Base-by-base conservation (phyloP, 2,797 vertebrate genomes). In the Sebastes cheni region DNA sequence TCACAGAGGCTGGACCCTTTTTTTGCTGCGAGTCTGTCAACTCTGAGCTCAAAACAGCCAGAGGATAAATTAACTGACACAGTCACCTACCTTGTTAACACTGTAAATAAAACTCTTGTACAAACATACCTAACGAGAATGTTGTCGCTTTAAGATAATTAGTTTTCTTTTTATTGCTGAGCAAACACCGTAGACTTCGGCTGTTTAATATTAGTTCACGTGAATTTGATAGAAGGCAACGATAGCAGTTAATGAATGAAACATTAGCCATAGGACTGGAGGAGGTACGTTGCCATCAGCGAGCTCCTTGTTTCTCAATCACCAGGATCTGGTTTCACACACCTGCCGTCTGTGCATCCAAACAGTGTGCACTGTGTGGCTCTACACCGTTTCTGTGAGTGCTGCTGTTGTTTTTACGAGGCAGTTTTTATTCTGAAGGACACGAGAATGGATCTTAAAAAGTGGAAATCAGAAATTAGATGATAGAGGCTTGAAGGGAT, bases 21-120 rank as follows among this genome's bases (percentile, higher is more conserved):
- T 89, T 87, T 83, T 83, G 87, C 76, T 82, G 77, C 1, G 36
- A 85, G 85, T 87, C 80, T 85, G 83, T 88, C 86, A 88, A 29
- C 89, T 90, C 89, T 90, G 81, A 90, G 87, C 86, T 81, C 86
- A 68, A 84, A 86, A 77, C 65, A 77, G 79, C 79, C 86, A 86
- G 82, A 91, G 82, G 77, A 83, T 76, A 79, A 91, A 79, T 77
- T 22, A 67, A 78, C 79, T 82, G 67, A 75, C 84, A 81, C 70
- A 54, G 77, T 80, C 82, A 86, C 86, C 88, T 55, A 66, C 81
- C 77, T 77, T 87, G 77, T 86, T 92, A 90, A 92, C 88, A 83
- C 60, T 96, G 94, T 96, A 95, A 96, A 96, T 96, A 95, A 95
- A 96, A 95, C 77, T 82, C 83, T 90, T 93, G 91, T 93, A 93